Evolutionary conservation across 64 coral and sea anemone species (phyloP), one percentile per base, ranked within the genome.

Genomic region (Platygyra sinensis): DNA sequence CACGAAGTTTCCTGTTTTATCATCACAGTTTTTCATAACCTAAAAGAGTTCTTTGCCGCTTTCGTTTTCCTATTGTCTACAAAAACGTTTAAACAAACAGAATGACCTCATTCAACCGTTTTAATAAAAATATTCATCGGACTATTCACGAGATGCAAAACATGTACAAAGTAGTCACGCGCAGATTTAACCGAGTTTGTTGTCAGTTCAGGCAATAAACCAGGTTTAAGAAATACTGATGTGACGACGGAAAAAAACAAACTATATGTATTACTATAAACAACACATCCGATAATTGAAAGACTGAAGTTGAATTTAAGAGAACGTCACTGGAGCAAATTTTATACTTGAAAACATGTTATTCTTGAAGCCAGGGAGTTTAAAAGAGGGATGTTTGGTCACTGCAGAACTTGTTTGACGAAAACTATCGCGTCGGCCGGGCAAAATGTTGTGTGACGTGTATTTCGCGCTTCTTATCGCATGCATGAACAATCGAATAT

Each of bases 381-480:
- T 69, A 69, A 25, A 22, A 3, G 65, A 69, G 25, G n/a, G n/a
- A 27, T n/a, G 10, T 24, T 25, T 10, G 24, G 22, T 24, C 5
- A 27, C 24, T 11, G 9, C 22, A 11, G 22, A 25, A 69, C 5
- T 25, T 10, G 22, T 11, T 11, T 24, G n/a, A 27, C 65, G 3
- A 46, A 69, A 27, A 69, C 29, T 9, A 69, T 24, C 65, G 10
- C 6, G 22, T n/a, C 22, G 32, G 77, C n/a, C 3, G 60, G 50
- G 16, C 3, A 28, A 42, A 28, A 28, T 20, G 57, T 81, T 81
- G 79, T 81, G 79, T 81, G 79, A 81, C 79, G 14, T 62, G 24
- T 59, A 80, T 29, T 60, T 33, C 27, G 7, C 55, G 14, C 25
- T 0, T 69, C 20, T 69, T 11, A 25, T 11, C 5, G 22, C 65